A percentile compares a stretch with the other conserved stretches of the same genome.
Evolutionary conservation across 2,797 vertebrate species (phyloP).

Genomic region (Protosalanx chinensis): DNA sequence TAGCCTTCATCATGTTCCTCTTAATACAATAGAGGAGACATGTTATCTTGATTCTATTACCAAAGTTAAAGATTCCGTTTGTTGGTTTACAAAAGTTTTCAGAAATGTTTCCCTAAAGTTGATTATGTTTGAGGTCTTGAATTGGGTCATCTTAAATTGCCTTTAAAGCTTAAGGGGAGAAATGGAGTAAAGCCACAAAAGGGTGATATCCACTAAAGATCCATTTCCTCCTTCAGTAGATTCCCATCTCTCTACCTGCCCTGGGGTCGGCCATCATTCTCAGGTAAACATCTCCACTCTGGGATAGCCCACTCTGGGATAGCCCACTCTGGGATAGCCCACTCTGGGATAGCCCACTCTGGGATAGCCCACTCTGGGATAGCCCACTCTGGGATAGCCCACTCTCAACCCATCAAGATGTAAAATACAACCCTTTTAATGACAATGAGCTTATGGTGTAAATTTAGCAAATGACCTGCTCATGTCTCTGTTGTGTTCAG

Average conservation of each 20-base stretch:
- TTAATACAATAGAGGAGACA: neutral
- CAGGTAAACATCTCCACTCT: no score
- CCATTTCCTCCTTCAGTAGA: constrained; percentile 32
- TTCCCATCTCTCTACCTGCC: constrained; percentile 43
- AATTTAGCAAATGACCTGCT: neutral
- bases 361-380: no score
- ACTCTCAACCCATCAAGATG: constrained; percentile 2
- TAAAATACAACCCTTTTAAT: neutral
- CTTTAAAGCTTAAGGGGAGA: constrained; percentile 1
- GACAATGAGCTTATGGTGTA: neutral
- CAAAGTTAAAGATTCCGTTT: neutral
- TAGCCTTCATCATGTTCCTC: neutral
- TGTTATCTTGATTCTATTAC: neutral
- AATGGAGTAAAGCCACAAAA: constrained; percentile 14
- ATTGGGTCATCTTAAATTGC: constrained; percentile 20
- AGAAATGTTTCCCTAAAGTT: constrained; percentile 1
- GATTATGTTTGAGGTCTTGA: constrained; percentile 12
- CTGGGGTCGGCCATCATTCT: constrained; percentile 38
- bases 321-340: no score
- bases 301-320: constrained; percentile 10
- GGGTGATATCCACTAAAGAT: constrained; percentile 19
- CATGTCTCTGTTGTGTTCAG: no score
- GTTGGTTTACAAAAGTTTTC: neutral
- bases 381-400: constrained; percentile 28
- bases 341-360: no score